Percentiles rank a stretch among this genome's conserved stretches.
phyloP scores from a whole-genome alignment of 2,888 invertebrate species.

The Tenthredo distinguenda region DNA sequence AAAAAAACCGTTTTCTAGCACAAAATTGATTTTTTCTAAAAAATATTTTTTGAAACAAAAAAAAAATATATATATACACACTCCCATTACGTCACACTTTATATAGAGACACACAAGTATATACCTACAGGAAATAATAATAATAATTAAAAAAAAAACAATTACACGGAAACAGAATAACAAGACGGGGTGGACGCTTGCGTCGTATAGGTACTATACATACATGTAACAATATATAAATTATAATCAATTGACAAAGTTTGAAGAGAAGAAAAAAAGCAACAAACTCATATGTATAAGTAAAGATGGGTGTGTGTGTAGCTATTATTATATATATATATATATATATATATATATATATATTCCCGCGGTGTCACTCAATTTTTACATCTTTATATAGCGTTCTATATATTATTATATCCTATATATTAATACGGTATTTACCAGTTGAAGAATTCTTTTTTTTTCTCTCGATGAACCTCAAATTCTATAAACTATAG shows the following conservation, averaged over 20 bases:
- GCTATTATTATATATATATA: background rate
- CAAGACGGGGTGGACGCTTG: no score
- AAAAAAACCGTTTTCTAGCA: background rate
- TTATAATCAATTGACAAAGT: background rate
- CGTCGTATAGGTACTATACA: no score
- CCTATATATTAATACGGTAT: background rate
- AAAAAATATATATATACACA: background rate
- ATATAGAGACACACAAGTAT: background rate
- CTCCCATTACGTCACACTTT: background rate
- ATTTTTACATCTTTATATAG: constrained; percentile 33
- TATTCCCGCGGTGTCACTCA: constrained; percentile 44
- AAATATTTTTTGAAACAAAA: background rate
- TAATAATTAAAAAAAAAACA: background rate
- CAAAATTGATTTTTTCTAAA: background rate
- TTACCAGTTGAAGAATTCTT: background rate
- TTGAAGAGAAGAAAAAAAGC: constrained; percentile 38
- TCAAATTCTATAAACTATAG: background rate
- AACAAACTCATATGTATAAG: background rate
- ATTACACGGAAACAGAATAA: no score
- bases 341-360: background rate
- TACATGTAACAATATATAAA: background rate
- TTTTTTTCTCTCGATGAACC: background rate
- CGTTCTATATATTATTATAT: constrained; percentile 5
- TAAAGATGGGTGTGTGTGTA: constrained; percentile 62
- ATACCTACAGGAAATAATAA: background rate